Conservation (phyloP, 2,113 vertebrate genomes). For the Capreolus pygargus region DNA sequence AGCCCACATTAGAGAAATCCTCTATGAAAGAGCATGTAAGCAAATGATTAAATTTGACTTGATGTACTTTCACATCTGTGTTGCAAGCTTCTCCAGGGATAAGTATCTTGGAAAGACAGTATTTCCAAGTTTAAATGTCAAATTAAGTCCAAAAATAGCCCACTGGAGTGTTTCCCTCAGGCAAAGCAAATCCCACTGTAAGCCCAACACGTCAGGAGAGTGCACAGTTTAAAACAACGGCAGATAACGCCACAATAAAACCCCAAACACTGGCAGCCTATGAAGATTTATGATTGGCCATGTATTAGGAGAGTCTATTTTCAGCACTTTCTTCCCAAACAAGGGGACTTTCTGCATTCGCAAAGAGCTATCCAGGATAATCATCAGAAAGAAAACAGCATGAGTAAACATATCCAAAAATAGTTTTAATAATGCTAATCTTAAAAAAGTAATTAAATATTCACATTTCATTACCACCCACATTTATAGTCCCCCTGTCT, state of each 20-base stretch:
- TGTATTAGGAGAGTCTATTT: constrained; percentile 55
- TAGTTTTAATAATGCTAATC: neutral
- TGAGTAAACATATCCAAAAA: constrained; percentile 42
- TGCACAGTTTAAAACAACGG: constrained; percentile 27
- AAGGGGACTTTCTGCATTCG: constrained; percentile 45
- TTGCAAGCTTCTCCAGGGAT: neutral
- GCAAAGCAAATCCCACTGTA: constrained; percentile 60
- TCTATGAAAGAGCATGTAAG: neutral
- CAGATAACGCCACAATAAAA: constrained; percentile 22
- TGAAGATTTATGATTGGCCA: constrained; percentile 39
- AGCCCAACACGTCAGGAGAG: constrained; percentile 2
- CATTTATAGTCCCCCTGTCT: neutral
- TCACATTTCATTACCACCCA: neutral
- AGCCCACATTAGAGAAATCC: neutral
- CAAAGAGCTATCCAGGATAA: constrained; percentile 29
- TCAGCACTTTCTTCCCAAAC: constrained; percentile 41
- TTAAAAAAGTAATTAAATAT: neutral
- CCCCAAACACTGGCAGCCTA: constrained; percentile 39
- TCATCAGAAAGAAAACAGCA: constrained; percentile 61
- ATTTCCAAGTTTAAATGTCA: constrained; percentile 60
- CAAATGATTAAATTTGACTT: neutral
- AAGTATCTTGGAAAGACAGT: constrained; percentile 39
- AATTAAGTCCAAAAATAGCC: constrained; percentile 37
- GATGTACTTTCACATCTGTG: neutral
- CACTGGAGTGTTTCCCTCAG: constrained; percentile 50